These are phyloP conservation scores for Sarcophaga peregrina DNA, from an alignment of 1,140 invertebrate species.

Conservation along the genomic window DNA sequence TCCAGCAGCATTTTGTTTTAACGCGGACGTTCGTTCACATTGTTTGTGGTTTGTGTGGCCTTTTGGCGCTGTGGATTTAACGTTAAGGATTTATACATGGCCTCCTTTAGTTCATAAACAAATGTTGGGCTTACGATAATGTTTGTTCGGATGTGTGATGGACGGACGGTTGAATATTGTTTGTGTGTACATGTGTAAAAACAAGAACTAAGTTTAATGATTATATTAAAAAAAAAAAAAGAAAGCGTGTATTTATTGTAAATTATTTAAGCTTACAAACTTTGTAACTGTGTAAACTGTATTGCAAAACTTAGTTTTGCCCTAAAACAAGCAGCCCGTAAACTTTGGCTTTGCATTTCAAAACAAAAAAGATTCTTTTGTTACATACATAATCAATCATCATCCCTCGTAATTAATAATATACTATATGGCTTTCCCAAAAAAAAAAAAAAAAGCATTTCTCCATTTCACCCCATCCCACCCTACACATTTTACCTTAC, in stretches of 20 bases:
- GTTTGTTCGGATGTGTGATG: background rate
- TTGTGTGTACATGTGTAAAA: slow-evolving; percentile 14
- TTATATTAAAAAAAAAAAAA: no score
- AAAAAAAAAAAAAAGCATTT: no score
- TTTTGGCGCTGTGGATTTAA: background rate
- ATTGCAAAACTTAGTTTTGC: slow-evolving; percentile 12
- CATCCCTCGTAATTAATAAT: background rate
- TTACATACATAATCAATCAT: background rate
- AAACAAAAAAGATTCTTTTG: background rate
- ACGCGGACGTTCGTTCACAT: background rate
- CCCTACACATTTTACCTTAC: background rate
- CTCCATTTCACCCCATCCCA: background rate
- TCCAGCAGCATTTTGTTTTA: slow-evolving; percentile 22
- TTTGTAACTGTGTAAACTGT: background rate
- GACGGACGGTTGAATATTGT: background rate
- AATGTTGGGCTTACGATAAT: background rate
- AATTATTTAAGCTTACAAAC: no score
- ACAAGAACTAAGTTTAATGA: background rate
- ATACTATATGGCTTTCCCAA: background rate
- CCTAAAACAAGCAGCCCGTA: background rate
- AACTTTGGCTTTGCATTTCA: slow-evolving; percentile 5
- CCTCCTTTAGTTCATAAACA: background rate
- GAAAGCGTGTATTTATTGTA: no score
- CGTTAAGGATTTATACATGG: background rate
- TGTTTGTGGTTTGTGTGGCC: background rate